Evolutionary conservation across 1,140 invertebrate species (phyloP), one percentile per base, ranked within the genome.

Genomic region (Caenorhabditis latens): DNA sequence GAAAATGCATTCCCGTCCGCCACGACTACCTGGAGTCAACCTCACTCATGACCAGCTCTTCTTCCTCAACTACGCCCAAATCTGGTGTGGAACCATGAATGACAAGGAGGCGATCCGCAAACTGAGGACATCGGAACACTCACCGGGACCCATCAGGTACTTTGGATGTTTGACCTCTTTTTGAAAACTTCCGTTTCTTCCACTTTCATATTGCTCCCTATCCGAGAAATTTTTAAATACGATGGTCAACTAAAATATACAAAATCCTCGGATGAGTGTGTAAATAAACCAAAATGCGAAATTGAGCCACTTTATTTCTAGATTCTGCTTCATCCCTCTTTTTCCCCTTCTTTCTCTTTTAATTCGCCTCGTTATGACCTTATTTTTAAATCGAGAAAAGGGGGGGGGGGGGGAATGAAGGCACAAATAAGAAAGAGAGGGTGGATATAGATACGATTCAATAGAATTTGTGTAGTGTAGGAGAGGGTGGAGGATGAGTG

Each of bases 1-100:
- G 83, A 84, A 67, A 55, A 84, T 75, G 42, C 92, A 91, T 84
- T 83, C 90, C 8, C 82, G 87, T n/a, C 91, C 91, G 7, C 91
- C 92, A n/a, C 93, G 94, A 61, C 93, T 97, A 42, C 96, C 96
- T 1, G 96, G 96, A 1, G 92, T 97, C 3, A 95, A 96, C 91
- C 93, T 97, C 65, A 96, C 95, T 1, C 96, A 97, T 90, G 95
- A 96, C 93, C 96, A 97, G 93, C 93, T 97, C 7, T 97, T 97
- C 93, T 97, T 96, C 92, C 94, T 97, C 3, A 97, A 96, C 92
- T 97, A 96, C 92, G 96, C 96, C 14, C 94, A 92, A 91, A 98
- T 99, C 67, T 99, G 97, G 97, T 99, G 97, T 92, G 97, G 97
- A 8, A 96, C 96, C 0, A 98, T 98, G 96, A 94, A 97, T 89